Conservation (phyloP, 2,113 vertebrate genomes). For the Halichoerus grypus region DNA sequence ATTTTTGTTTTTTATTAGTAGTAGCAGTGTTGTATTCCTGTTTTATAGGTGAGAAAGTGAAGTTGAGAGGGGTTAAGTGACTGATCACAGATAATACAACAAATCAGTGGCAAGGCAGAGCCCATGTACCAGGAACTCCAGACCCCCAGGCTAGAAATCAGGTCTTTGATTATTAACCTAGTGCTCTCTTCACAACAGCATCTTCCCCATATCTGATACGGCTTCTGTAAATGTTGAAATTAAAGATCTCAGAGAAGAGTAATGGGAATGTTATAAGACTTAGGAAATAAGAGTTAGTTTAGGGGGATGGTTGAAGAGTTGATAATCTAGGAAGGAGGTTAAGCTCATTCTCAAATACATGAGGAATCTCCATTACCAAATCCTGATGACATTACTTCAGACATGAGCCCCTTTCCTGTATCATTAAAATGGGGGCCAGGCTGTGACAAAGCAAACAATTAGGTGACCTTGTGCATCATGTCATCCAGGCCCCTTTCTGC, state of each 20-base stretch:
- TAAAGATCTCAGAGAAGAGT: background rate
- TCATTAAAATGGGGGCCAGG: background rate
- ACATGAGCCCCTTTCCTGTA: background rate
- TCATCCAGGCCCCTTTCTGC: background rate
- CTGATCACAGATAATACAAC: background rate
- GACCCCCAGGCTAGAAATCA: background rate
- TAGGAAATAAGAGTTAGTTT: background rate
- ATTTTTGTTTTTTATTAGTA: background rate
- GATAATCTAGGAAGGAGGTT: background rate
- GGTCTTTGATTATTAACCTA: background rate
- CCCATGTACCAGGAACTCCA: fast-evolving
- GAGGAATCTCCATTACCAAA: background rate
- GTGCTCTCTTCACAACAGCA: background rate
- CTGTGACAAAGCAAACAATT: background rate
- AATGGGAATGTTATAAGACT: background rate
- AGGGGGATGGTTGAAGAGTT: background rate
- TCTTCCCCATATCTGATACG: background rate
- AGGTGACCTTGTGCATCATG: background rate
- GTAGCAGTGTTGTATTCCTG: background rate
- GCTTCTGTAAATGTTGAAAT: background rate
- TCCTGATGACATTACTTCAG: background rate
- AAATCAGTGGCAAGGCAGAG: background rate
- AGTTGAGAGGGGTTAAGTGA: background rate
- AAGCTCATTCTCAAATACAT: background rate
- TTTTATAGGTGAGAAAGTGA: slow-evolving; percentile 19